Evolutionary conservation across 2,113 vertebrate species (phyloP).

Genomic region (Noturus placidus): DNA sequence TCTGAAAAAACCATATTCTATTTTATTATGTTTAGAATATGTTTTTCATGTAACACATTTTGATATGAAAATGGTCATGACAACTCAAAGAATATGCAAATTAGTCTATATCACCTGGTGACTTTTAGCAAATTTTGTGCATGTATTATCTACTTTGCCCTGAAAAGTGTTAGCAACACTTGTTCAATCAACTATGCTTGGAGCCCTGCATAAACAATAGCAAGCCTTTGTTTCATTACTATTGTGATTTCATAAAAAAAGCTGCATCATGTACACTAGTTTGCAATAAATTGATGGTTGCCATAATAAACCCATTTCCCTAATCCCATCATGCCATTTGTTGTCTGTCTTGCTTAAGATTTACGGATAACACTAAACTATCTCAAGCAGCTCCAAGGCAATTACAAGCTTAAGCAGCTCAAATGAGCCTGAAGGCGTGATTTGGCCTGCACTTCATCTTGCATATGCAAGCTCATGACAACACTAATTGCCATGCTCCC

Average conservation of each 20-base stretch:
- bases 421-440: conserved; percentile 44
- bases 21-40: not conserved
- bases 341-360: conserved; percentile 50
- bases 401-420: conserved; percentile 56
- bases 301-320: conserved; percentile 46
- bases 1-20: not conserved
- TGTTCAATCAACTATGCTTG: not conserved
- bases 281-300: conserved; percentile 15
- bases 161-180: not conserved
- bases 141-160: not conserved
- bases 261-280: not conserved
- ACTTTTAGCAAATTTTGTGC: not conserved
- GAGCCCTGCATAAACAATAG: not conserved
- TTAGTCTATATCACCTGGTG: not conserved
- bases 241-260: not conserved
- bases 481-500: not conserved
- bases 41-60: not conserved
- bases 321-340: conserved; percentile 43
- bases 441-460: conserved; percentile 31
- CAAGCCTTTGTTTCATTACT: not conserved
- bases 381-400: conserved; percentile 42
- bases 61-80: not conserved
- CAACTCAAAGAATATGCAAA: not conserved
- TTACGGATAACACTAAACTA: conserved; percentile 49
- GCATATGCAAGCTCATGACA: conserved; percentile 20